Evolutionary conservation across 1,140 invertebrate genomes (phyloP), one percentile per base, ranked within the genome.

Genomic region (Diorhabda sublineata): DNA sequence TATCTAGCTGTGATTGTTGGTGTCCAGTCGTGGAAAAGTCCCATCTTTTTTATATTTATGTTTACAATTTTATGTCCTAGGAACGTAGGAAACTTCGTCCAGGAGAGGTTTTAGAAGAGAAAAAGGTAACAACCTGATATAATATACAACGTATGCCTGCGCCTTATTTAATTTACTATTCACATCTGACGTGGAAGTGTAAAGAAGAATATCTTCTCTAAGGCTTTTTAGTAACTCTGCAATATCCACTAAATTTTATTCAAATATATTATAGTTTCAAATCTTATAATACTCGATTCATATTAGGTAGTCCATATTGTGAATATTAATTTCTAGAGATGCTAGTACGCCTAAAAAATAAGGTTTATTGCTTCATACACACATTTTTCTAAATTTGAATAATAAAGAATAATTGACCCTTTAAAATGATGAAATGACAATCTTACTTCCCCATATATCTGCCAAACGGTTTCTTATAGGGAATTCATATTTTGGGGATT

Each of bases 51-150:
- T 64, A 57, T 69, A 66, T 65, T 61, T 66, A 66, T 58, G 44
- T 67, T 42, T 71, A 73, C 74, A 74, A 67, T 75, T 77, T 75
- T 77, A 69, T 78, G 68, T 76, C 73, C 67, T 78, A 81, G 80
- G 80, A 81, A 74, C 77, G 78, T 79, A 81, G 91, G 85, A 95
- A 94, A 89, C 90, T 95, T 84, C 92, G 93, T 79, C 93, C 93
- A 72, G 93, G 93, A 82, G 93, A 96, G 87, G 91, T 95, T 83
- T 81, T 92, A 81, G 93, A 95, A 85, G 93, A 96, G 80, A 92
- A 90, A 86, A 94, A 93, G 93, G 93, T 96, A 93, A 95, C 91
- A 83, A 61, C 63, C 61, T 59, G 58, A 68, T 66, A 44, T 68
- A 66, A 68, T 42, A 43, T 64, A 65, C 66, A 71, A 60, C 69